Percentiles rank a stretch among this genome's conserved stretches.
Conservation (phyloP, 1,140 invertebrate genomes). For the Aricia agestis region DNA sequence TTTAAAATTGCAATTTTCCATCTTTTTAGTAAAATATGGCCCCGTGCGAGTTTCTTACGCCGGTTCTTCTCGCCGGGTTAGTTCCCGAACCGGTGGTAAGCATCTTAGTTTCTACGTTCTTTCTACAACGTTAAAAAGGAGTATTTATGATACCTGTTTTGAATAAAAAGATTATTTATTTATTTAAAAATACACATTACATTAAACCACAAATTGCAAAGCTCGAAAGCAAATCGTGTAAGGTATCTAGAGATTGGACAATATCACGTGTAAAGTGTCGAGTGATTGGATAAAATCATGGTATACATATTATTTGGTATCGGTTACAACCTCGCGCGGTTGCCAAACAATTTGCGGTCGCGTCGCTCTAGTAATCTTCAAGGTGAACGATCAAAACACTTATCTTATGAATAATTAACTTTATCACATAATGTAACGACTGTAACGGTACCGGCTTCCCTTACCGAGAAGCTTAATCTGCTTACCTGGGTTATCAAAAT, state of each 20-base stretch:
- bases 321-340: background rate
- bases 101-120: too few species aligned
- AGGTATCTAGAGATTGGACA: background rate
- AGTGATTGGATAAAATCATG: background rate
- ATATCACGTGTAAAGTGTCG: background rate
- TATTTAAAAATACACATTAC: too few species aligned
- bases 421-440: background rate
- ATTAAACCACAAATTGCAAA: background rate
- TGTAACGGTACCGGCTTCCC: background rate
- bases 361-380: slow-evolving; percentile 5
- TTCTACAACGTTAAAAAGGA: too few species aligned
- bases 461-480: background rate
- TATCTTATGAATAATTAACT: slow-evolving; percentile 10
- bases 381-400: slow-evolving; percentile 12
- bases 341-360: slow-evolving; percentile 11
- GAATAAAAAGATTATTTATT: too few species aligned
- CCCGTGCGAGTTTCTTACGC: too few species aligned
- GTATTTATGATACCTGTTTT: too few species aligned
- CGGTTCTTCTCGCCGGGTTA: too few species aligned
- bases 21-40: too few species aligned
- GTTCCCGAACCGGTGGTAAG: too few species aligned
- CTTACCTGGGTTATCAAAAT: background rate
- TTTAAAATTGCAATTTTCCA: too few species aligned
- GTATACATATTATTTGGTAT: background rate
- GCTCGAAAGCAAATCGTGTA: background rate